Conservation (phyloP, 1,140 invertebrate species). For the Stegodyphus dumicola region DNA sequence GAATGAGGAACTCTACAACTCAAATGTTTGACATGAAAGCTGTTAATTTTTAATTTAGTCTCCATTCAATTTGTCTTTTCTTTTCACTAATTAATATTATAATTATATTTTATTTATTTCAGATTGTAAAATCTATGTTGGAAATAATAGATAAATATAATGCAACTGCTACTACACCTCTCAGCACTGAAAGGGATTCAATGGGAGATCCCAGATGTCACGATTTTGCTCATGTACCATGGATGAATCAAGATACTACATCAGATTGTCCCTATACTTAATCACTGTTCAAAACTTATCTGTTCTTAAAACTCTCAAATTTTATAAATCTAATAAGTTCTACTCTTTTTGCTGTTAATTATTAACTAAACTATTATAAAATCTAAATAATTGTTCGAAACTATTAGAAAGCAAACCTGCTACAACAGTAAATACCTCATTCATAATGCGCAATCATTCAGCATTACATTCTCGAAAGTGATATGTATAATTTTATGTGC, state of each 20-base stretch:
- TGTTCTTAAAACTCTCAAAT: too few relatives aligned
- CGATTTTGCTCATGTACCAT: slow-evolving; percentile 35
- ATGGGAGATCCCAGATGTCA: slow-evolving; percentile 39
- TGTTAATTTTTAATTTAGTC: background rate
- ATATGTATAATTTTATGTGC: too few relatives aligned
- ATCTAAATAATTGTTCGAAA: too few relatives aligned
- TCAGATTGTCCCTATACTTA: background rate
- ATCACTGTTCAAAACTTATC: too few relatives aligned
- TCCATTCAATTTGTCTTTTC: background rate
- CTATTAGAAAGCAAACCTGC: too few relatives aligned
- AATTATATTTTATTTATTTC: slow-evolving; percentile 3
- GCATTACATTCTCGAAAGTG: too few relatives aligned
- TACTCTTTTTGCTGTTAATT: too few relatives aligned
- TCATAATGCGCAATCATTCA: too few relatives aligned
- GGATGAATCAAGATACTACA: slow-evolving; percentile 7
- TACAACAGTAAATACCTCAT: too few relatives aligned
- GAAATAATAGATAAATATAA: slow-evolving; percentile 32
- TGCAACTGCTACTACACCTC: slow-evolving; percentile 2
- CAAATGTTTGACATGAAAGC: background rate
- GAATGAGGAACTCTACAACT: too few relatives aligned
- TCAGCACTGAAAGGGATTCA: background rate
- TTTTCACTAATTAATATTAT: background rate
- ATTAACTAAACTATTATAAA: too few relatives aligned
- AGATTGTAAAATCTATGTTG: slow-evolving; percentile 47
- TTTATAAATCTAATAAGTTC: too few relatives aligned